Conservation (phyloP, 2,797 vertebrate genomes). For the Bradypus variegatus region DNA sequence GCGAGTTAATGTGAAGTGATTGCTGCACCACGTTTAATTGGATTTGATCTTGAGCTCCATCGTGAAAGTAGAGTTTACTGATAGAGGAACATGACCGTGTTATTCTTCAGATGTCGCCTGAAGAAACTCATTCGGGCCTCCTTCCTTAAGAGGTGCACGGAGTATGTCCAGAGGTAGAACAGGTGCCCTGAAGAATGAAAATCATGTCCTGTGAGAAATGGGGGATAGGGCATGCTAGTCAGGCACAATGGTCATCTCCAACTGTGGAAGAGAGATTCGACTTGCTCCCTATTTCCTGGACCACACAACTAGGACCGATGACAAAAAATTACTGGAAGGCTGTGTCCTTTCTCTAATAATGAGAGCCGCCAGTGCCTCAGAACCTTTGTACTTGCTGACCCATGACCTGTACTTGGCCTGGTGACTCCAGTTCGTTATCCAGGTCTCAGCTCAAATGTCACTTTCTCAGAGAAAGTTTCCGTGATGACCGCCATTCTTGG, state of each 20-base stretch:
- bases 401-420: not conserved
- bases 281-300: not conserved
- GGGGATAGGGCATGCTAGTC: not conserved
- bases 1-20: too few species aligned
- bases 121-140: not conserved
- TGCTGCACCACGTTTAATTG: too few species aligned
- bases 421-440: too few species aligned
- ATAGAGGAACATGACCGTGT: not conserved
- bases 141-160: not conserved
- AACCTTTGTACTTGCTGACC: accelerated
- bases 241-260: too few species aligned
- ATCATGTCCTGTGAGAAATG: not conserved
- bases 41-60: not conserved
- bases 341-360: not conserved
- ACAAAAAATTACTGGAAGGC: not conserved
- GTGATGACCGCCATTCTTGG: too few species aligned
- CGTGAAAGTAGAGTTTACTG: not conserved
- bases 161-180: too few species aligned
- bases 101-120: too few species aligned
- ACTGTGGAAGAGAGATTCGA: too few species aligned
- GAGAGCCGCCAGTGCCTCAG: not conserved
- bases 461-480: not conserved
- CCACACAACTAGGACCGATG: not conserved
- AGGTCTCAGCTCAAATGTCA: accelerated
- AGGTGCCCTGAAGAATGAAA: not conserved